Conservation (phyloP, 2,888 invertebrate species). For the Polydrusus tereticollis region DNA sequence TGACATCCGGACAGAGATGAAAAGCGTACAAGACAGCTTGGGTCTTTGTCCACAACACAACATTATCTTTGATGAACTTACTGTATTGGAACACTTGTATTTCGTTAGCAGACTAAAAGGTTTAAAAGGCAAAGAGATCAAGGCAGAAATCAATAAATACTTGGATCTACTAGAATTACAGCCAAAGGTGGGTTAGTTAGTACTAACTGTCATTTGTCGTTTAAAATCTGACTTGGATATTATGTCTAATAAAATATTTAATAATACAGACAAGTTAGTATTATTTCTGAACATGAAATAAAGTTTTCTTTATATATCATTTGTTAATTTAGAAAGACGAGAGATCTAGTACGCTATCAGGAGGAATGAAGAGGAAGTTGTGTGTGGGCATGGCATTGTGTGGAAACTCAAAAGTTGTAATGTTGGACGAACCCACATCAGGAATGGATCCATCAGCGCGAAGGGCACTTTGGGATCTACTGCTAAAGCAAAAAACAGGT, state of each 20-base stretch:
- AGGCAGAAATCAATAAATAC: slow-evolving; percentile 75
- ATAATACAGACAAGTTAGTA: too few relatives aligned
- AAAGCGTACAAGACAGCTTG: slow-evolving; percentile 80
- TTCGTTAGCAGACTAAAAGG: slow-evolving; percentile 86
- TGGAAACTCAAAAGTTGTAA: slow-evolving; percentile 79
- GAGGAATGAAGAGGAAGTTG: slow-evolving; percentile 84
- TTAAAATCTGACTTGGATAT: too few relatives aligned
- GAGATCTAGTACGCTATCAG: slow-evolving; percentile 74
- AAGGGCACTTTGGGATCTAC: slow-evolving; percentile 88
- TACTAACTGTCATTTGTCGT: too few relatives aligned
- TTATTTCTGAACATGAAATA: too few relatives aligned
- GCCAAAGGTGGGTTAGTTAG: too few relatives aligned
- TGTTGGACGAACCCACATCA: slow-evolving; percentile 84
- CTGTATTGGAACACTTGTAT: slow-evolving; percentile 84
- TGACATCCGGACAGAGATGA: slow-evolving; percentile 69
- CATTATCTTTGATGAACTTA: slow-evolving; percentile 85
- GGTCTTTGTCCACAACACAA: too few relatives aligned
- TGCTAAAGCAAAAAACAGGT: slow-evolving; percentile 78
- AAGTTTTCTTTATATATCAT: background rate
- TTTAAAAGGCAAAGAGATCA: slow-evolving; percentile 68
- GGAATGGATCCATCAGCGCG: slow-evolving; percentile 92
- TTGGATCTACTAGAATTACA: too few relatives aligned
- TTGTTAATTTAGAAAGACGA: slow-evolving; percentile 69
- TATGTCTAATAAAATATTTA: too few relatives aligned
- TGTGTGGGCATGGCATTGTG: slow-evolving; percentile 83